Conservation (phyloP, 2,797 vertebrate genomes). For the Melanotaenia nigrans region DNA sequence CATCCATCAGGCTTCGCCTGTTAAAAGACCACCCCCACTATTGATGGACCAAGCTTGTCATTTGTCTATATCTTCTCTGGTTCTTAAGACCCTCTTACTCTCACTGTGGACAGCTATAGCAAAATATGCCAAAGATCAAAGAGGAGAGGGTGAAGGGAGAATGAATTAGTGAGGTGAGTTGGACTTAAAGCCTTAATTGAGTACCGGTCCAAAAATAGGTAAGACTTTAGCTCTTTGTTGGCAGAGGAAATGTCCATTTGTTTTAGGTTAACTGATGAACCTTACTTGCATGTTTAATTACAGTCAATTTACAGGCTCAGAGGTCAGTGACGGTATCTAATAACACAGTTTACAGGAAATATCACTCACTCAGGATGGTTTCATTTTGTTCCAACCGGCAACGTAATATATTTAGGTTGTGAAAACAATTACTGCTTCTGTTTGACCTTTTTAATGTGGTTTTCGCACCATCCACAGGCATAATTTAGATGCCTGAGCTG, state of each 20-base stretch:
- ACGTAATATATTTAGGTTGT: slow-evolving; percentile 2
- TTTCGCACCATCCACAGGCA: slow-evolving; percentile 13
- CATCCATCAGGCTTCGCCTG: slow-evolving; percentile 31
- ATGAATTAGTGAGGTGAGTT: slow-evolving; percentile 15
- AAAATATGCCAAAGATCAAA: slow-evolving; percentile 21
- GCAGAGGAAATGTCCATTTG: neutral
- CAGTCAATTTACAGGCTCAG: neutral
- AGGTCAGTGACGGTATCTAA: neutral
- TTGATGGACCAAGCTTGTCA: slow-evolving; percentile 41
- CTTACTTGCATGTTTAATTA: neutral
- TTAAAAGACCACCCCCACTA: slow-evolving; percentile 47
- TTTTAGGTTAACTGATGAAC: neutral
- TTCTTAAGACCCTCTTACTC: slow-evolving; percentile 12
- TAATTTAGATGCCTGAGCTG: slow-evolving; percentile 13
- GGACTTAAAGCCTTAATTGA: slow-evolving; percentile 6
- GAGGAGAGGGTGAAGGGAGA: slow-evolving; percentile 8
- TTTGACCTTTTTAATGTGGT: slow-evolving; percentile 15
- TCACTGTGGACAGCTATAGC: slow-evolving; percentile 26
- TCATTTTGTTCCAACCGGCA: neutral
- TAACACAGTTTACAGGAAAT: neutral
- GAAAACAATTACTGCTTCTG: slow-evolving; percentile 9
- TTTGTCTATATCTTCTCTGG: slow-evolving; percentile 6
- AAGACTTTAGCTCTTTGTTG: slow-evolving; percentile 12
- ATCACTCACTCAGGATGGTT: neutral
- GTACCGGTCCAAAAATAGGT: slow-evolving; percentile 46